Conservation (phyloP, 2,113 vertebrate species). For the Bubo scandiacus region DNA sequence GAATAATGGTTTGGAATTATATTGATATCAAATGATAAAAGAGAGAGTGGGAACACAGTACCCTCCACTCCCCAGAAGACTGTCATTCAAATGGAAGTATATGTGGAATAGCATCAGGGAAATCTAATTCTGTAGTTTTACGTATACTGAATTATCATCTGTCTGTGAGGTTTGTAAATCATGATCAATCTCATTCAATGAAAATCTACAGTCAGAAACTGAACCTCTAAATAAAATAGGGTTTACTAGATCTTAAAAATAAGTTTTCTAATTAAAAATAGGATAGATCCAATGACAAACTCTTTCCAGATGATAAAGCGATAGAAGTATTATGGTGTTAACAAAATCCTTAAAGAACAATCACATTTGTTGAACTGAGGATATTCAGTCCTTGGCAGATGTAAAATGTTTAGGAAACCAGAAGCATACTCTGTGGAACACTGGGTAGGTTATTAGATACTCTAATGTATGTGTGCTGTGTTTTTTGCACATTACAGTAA, state of each 20-base stretch:
- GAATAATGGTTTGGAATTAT: neutral
- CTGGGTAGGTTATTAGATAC: neutral
- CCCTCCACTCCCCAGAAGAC: neutral
- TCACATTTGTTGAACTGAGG: neutral
- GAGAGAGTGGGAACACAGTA: neutral
- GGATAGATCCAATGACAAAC: neutral
- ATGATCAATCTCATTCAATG: neutral
- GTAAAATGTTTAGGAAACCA: neutral
- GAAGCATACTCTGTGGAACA: neutral
- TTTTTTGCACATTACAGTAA: neutral
- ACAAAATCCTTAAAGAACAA: neutral
- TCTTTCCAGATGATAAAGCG: neutral
- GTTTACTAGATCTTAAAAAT: neutral
- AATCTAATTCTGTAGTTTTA: neutral
- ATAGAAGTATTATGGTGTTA: neutral
- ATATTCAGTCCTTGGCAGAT: neutral
- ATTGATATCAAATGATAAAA: neutral
- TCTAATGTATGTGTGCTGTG: rapidly evolving
- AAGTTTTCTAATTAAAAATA: neutral
- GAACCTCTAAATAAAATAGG: neutral
- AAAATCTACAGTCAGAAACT: neutral
- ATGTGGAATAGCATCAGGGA: neutral
- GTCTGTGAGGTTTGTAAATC: neutral
- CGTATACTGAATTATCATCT: neutral
- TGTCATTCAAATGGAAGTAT: neutral